Conservation (phyloP, 2,797 vertebrate species). For the Chiloscyllium punctatum region DNA sequence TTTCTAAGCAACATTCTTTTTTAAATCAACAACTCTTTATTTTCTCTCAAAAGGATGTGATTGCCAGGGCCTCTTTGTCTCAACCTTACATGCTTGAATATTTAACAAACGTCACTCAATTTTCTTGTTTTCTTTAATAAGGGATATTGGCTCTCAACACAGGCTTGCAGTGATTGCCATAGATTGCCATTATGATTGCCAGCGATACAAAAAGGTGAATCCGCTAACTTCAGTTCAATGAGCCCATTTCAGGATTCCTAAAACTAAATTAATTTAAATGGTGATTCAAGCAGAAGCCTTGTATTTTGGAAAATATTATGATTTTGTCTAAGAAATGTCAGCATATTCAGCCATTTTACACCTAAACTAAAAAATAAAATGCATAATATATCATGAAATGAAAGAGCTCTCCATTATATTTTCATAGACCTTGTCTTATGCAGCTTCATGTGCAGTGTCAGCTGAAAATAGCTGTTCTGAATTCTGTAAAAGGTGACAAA, state of each 20-base stretch:
- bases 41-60: background rate
- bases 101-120: background rate
- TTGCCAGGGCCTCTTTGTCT: background rate
- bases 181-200: background rate
- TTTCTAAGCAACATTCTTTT: background rate
- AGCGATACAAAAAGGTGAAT: background rate
- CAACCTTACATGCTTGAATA: background rate
- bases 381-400: background rate
- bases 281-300: background rate
- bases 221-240: background rate
- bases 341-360: background rate
- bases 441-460: background rate
- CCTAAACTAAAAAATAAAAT: conserved; percentile 1
- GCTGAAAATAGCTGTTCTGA: conserved; percentile 28
- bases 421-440: background rate
- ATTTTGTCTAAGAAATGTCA: background rate
- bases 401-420: background rate
- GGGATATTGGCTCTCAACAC: background rate
- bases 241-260: background rate
- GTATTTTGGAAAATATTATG: background rate
- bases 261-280: background rate
- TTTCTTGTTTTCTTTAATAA: background rate
- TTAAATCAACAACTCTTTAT: background rate
- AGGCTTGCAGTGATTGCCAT: background rate
- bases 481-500: conserved; percentile 6